Percentiles rank a stretch among this genome's conserved stretches.
Evolutionary conservation across 1,140 invertebrate genomes (phyloP).

Genomic region (Cotesia chilonis): DNA sequence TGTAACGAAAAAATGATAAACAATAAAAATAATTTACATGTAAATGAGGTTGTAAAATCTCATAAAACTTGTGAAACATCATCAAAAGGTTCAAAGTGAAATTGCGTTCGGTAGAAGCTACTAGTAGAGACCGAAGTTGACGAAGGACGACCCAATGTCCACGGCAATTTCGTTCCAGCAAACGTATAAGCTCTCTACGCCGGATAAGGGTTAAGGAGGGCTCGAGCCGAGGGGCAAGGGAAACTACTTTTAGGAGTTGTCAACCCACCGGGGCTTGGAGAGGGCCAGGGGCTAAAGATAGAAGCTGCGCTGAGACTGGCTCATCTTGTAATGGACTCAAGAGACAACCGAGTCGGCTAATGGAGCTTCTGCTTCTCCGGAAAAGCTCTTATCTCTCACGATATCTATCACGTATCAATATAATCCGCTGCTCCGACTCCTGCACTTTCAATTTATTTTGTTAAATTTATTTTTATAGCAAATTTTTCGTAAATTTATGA

Average conservation of each 20-base stretch:
- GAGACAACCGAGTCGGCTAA: slow-evolving; percentile 67
- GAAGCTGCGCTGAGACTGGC: slow-evolving; percentile 40
- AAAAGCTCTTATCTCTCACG: slow-evolving; percentile 61
- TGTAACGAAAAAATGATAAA: too few relatives aligned
- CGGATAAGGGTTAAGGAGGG: slow-evolving; percentile 3
- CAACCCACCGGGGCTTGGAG: slow-evolving; percentile 41
- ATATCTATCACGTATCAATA: slow-evolving; percentile 15
- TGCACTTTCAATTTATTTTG: too few relatives aligned
- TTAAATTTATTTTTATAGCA: too few relatives aligned
- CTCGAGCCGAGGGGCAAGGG: slow-evolving; percentile 35
- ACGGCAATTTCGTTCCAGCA: slow-evolving; percentile 4
- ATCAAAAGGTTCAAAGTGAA: slow-evolving; percentile 11
- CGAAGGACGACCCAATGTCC: slow-evolving; percentile 12
- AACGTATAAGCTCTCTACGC: background rate
- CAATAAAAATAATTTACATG: too few relatives aligned
- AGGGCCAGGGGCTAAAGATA: slow-evolving; percentile 38
- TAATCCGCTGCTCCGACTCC: too few relatives aligned
- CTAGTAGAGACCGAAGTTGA: background rate
- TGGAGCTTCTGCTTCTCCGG: slow-evolving; percentile 61
- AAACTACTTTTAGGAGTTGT: slow-evolving; percentile 36
- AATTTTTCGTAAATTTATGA: too few relatives aligned
- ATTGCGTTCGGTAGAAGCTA: background rate
- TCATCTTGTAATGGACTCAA: slow-evolving; percentile 68
- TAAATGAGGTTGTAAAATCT: background rate
- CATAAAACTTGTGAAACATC: slow-evolving; percentile 7